Base-by-base conservation (phyloP, 2,888 invertebrate species). In the Agrilus cyanescens region DNA sequence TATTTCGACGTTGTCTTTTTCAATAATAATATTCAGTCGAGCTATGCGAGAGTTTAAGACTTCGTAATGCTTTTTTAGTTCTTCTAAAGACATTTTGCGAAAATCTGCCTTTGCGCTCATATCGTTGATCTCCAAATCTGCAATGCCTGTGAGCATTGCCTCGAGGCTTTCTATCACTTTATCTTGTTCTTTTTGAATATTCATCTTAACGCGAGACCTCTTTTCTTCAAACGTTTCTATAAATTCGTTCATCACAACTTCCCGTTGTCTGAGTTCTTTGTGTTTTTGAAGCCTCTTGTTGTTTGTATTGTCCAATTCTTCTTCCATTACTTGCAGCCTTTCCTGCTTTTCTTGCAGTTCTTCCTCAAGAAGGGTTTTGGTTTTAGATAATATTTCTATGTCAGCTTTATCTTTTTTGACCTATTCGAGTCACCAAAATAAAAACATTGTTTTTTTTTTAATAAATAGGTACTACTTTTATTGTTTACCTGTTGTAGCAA, bases 391-490 rank as follows among this genome's bases (percentile, higher is more conserved):
- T 6, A 54, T 48, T 40, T 57, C 56, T 10, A 54, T 57, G 45
- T 58, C 57, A 14, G 50, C 40, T 44, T 57, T 56, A 37, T 57
- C 54, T 34, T 55, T 50, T 46, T 56, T 57, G 2, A 57, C 52
- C 56, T 56, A n/a, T n/a, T n/a, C n/a, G n/a, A n/a, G 32, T 20
- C 46, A 49, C 13, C 18, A 15, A 2, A 36, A 18, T 35, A 4
- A 32, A 16, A 20, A 32, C 3, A 12, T 32, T n/a, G 12, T 18
- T 10, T 30, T 18, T 32, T 38, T 6, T 40, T 34, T 41, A 43
- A 46, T 31, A n/a, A 20, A 32, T 41, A n/a, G 15, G n/a, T 34
- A 36, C 12, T 37, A 10, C 4, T 8, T 14, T 41, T 15, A 30
- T 40, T 29, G 32, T 33, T 47, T 41, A 54, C 56, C 46, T 58